Percentiles rank a stretch among this genome's conserved stretches.
Conservation (phyloP, 1,140 invertebrate species). For the Lamellibrachia luymesi region DNA sequence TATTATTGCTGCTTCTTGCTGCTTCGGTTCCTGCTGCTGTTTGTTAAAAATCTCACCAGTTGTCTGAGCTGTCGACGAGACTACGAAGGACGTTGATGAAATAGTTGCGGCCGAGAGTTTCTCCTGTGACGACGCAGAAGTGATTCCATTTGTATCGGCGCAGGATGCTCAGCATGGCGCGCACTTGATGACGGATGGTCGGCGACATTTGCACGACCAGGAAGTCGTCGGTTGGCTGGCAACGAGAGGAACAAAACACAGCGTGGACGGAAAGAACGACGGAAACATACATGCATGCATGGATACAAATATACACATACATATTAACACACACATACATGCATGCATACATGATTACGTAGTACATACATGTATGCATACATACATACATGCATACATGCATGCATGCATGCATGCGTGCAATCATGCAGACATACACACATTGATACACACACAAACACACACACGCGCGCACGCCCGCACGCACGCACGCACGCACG, state of each 20-base stretch:
- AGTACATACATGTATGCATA: too few relatives aligned
- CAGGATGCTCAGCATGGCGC: slow-evolving; percentile 89
- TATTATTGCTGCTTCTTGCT: too few relatives aligned
- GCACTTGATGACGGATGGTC: slow-evolving; percentile 88
- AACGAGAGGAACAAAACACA: neutral
- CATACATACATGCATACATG: too few relatives aligned
- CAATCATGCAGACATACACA: too few relatives aligned
- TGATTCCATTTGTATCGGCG: slow-evolving; percentile 95
- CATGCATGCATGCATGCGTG: too few relatives aligned
- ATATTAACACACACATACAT: too few relatives aligned
- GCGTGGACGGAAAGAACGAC: neutral
- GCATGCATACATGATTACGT: too few relatives aligned
- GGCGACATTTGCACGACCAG: slow-evolving; percentile 79
- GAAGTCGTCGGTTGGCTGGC: slow-evolving; percentile 40
- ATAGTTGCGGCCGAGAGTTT: slow-evolving; percentile 90
- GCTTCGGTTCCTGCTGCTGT: neutral
- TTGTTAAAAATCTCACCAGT: neutral
- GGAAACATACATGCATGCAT: neutral
- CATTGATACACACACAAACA: neutral
- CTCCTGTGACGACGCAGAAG: slow-evolving; percentile 79
- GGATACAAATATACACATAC: too few relatives aligned
- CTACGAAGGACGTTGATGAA: slow-evolving; percentile 84
- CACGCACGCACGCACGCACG: neutral
- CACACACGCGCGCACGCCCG: too few relatives aligned
- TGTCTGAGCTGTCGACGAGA: slow-evolving; percentile 26